phyloP scores from a whole-genome alignment of 2,113 vertebrate genomes.

The Meles meles region DNA sequence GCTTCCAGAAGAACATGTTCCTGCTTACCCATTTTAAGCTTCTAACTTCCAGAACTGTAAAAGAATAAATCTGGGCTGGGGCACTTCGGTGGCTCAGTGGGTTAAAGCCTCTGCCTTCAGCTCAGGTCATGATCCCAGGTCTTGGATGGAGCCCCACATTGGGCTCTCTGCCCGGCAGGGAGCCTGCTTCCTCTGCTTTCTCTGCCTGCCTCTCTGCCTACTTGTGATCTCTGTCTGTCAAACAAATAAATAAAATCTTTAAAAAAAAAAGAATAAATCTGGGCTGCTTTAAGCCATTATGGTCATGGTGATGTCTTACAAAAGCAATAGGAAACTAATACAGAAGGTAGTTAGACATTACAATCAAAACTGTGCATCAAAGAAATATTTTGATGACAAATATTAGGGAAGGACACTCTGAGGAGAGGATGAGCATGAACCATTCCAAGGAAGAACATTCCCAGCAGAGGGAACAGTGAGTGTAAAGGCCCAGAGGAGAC shows the following conservation, averaged over 20 bases:
- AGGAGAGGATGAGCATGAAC: not conserved
- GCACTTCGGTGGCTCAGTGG: no score
- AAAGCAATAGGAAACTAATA: not conserved
- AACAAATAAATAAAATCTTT: no score
- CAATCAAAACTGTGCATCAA: not conserved
- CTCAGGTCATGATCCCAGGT: no score
- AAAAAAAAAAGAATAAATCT: not conserved
- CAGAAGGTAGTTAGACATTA: not conserved
- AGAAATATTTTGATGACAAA: not conserved
- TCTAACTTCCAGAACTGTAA: not conserved
- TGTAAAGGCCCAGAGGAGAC: not conserved
- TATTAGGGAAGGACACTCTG: not conserved
- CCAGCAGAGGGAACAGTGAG: not conserved
- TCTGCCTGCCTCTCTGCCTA: no score
- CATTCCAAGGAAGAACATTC: not conserved
- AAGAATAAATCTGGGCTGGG: not conserved
- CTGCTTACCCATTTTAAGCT: not conserved
- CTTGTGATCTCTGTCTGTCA: no score
- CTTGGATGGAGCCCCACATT: no score
- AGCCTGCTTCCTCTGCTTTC: no score
- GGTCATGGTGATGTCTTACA: not conserved
- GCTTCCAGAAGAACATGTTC: not conserved
- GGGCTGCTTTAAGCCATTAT: not conserved
- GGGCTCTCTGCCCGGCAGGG: no score
- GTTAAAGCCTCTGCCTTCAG: no score